Conservation (phyloP, 2,113 vertebrate genomes). For the Elaphurus davidianus region DNA sequence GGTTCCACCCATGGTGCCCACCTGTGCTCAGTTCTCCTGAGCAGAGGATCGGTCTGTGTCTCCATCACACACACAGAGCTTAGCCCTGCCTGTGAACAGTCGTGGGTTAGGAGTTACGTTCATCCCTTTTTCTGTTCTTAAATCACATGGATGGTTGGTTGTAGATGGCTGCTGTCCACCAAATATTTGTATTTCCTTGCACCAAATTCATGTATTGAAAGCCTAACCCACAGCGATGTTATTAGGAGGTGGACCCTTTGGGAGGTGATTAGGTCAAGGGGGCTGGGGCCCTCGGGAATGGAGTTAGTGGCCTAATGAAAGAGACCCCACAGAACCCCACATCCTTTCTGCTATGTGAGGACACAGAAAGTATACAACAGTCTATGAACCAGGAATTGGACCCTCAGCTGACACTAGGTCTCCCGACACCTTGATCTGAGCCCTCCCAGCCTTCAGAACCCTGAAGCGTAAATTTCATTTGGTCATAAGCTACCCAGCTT, state of each 20-base stretch:
- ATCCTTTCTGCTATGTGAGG: not conserved
- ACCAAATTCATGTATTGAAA: no score
- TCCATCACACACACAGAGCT: accelerated
- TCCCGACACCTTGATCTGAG: accelerated
- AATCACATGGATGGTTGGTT: not conserved
- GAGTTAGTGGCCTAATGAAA: not conserved
- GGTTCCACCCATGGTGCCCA: accelerated
- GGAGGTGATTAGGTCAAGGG: not conserved
- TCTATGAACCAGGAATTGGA: not conserved
- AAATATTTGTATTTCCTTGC: not conserved
- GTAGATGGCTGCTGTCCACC: accelerated
- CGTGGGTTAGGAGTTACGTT: accelerated
- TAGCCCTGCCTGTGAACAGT: accelerated
- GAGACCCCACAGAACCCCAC: not conserved
- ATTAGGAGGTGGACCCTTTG: not conserved
- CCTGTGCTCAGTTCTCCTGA: accelerated
- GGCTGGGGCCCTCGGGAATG: not conserved
- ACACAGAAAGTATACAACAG: no score
- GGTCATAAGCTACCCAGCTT: accelerated
- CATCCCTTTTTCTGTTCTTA: not conserved
- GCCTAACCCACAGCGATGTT: accelerated
- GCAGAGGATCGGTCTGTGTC: accelerated
- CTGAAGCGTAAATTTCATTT: accelerated
- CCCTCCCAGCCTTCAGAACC: not conserved
- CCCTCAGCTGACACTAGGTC: no score